These are phyloP conservation scores for Zapornia atra DNA, from an alignment of 2,113 vertebrate genomes.

Conservation along the genomic window DNA sequence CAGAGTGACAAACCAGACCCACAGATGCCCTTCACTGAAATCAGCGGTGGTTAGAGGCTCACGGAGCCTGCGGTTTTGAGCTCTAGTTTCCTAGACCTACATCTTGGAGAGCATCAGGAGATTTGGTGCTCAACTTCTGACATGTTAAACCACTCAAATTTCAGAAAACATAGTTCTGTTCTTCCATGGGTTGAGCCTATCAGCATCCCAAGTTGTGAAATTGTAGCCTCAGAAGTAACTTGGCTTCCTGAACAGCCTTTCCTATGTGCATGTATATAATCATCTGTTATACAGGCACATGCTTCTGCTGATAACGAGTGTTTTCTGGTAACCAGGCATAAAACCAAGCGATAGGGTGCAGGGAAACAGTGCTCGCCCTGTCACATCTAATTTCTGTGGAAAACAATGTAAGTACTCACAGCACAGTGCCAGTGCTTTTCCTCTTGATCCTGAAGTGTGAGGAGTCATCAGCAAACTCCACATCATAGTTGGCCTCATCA, in stretches of 20 bases:
- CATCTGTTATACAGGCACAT: not conserved
- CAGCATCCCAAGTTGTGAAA: not conserved
- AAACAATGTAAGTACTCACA: constrained; percentile 8
- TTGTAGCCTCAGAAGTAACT: not conserved
- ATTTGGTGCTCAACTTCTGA: not conserved
- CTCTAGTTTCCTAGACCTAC: not conserved
- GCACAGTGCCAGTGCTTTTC: constrained; percentile 35
- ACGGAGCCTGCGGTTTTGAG: accelerated
- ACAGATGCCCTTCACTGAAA: not conserved
- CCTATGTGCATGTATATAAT: not conserved
- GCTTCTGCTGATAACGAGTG: not conserved
- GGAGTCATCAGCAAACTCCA: not conserved
- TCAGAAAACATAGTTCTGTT: not conserved
- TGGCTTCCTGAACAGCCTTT: not conserved
- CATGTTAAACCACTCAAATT: not conserved
- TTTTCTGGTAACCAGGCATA: not conserved
- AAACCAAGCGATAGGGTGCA: not conserved
- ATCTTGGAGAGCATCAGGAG: not conserved
- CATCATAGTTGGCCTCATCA: not conserved
- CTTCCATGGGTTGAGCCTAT: not conserved
- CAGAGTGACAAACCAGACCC: not conserved
- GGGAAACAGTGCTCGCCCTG: not conserved
- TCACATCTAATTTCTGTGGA: not conserved
- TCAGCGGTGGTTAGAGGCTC: not conserved
- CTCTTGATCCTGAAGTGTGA: constrained; percentile 1